Evolutionary conservation across 1,140 invertebrate genomes (phyloP).

Genomic region (Teleopsis dalmanni): DNA sequence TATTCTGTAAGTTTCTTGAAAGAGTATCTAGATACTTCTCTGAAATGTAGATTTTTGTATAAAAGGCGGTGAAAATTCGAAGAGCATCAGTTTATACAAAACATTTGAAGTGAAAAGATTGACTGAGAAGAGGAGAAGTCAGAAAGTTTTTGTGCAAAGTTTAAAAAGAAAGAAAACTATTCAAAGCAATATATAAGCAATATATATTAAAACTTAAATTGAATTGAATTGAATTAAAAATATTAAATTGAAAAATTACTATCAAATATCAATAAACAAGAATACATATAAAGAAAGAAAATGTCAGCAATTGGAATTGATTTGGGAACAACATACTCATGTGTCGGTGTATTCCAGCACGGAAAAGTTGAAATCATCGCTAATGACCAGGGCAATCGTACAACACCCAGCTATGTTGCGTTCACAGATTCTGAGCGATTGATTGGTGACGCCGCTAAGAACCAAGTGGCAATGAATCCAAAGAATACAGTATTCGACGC

Average conservation of each 20-base stretch:
- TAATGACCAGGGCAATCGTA: constrained; percentile 86
- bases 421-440: constrained; percentile 83
- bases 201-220: constrained; percentile 36
- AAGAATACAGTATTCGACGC: constrained; percentile 73
- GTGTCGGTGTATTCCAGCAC: constrained; percentile 71
- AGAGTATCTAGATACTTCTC: no score
- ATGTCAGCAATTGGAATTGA: constrained; percentile 64
- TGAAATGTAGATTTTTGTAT: no score
- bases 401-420: constrained; percentile 84
- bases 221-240: constrained; percentile 56
- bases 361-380: constrained; percentile 87
- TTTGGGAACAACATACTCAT: constrained; percentile 72
- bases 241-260: constrained; percentile 50
- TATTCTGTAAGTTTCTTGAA: no score
- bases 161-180: background rate
- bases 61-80: no score
- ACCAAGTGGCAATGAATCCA: constrained; percentile 70
- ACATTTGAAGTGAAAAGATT: background rate
- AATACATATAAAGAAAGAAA: constrained; percentile 21
- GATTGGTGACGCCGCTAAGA: constrained; percentile 78
- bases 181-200: background rate
- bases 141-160: background rate
- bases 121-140: constrained; percentile 3
- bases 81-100: no score
- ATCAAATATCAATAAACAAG: background rate